Evolutionary conservation across 2,113 vertebrate species (phyloP).

Genomic region (Pteronura brasiliensis): DNA sequence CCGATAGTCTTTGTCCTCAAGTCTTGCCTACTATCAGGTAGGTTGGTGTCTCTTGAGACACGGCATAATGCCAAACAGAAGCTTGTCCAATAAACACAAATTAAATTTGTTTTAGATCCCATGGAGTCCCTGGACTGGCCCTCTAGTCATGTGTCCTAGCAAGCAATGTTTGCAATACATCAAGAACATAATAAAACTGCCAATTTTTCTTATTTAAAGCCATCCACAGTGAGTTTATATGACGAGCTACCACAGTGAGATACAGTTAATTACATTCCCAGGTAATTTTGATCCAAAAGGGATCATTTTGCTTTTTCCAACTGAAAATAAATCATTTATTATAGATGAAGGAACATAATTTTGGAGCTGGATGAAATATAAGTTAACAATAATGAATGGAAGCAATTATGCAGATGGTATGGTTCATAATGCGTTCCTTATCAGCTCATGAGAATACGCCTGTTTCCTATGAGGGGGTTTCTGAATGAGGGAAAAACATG

Average conservation of each 20-base stretch:
- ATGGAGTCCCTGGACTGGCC: accelerated
- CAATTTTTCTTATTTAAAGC: slow-evolving; percentile 53
- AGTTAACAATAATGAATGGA: slow-evolving; percentile 59
- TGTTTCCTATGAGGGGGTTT: slow-evolving; percentile 38
- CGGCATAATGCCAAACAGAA: background rate
- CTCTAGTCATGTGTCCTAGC: background rate
- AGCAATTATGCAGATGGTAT: slow-evolving; percentile 33
- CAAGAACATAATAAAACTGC: slow-evolving; percentile 28
- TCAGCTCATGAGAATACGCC: slow-evolving; percentile 63
- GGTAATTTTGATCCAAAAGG: slow-evolving; percentile 48
- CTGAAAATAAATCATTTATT: slow-evolving; percentile 55
- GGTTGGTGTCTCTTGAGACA: background rate
- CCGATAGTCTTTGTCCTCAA: background rate
- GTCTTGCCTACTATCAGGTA: background rate
- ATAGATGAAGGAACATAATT: slow-evolving; percentile 46
- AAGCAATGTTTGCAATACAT: background rate
- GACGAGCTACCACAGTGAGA: slow-evolving; percentile 42
- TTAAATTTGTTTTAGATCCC: background rate
- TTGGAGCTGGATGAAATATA: slow-evolving; percentile 40
- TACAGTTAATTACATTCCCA: slow-evolving; percentile 38
- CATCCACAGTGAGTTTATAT: slow-evolving; percentile 8
- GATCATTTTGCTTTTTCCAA: slow-evolving; percentile 35
- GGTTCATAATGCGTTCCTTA: slow-evolving; percentile 39
- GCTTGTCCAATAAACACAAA: slow-evolving; percentile 38
- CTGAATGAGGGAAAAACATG: slow-evolving; percentile 55